Conservation (phyloP, 2,888 invertebrate genomes). For the Mallateleia sp. region DNA sequence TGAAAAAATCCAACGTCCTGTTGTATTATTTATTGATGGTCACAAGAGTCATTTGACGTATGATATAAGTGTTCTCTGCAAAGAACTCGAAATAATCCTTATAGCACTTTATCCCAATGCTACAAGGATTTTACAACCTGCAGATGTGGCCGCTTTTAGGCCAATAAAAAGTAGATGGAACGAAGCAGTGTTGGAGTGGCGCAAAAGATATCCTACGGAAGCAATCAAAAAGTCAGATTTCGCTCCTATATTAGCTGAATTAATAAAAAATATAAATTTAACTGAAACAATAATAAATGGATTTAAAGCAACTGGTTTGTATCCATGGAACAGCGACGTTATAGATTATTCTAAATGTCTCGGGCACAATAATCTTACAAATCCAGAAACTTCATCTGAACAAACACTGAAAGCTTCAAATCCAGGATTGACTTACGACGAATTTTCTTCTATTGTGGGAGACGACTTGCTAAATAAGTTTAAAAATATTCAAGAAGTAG, state of each 20-base stretch:
- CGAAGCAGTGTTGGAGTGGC: constrained; percentile 14
- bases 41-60: constrained; percentile 44
- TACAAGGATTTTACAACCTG: constrained; percentile 32
- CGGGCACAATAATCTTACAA: constrained; percentile 5
- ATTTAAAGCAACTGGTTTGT: constrained; percentile 33
- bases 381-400: background rate
- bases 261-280: constrained; percentile 1
- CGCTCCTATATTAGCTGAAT: constrained; percentile 17
- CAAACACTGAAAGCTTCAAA: background rate
- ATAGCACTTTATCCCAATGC: constrained; percentile 32
- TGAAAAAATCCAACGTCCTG: constrained; percentile 27
- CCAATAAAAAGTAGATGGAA: constrained; percentile 27
- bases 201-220: constrained; percentile 19
- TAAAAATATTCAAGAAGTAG: constrained; percentile 24
- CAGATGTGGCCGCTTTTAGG: constrained; percentile 30
- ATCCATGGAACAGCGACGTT: constrained; percentile 28
- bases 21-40: constrained; percentile 38
- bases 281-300: constrained; percentile 12
- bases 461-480: constrained; percentile 27
- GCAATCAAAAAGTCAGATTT: constrained; percentile 21
- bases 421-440: constrained; percentile 13
- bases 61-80: constrained; percentile 7
- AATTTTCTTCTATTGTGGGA: constrained; percentile 35
- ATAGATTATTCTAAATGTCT: constrained; percentile 42
- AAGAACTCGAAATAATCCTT: constrained; percentile 30